phyloP scores from a whole-genome alignment of 2,797 vertebrate species.

The Clamator glandarius region DNA sequence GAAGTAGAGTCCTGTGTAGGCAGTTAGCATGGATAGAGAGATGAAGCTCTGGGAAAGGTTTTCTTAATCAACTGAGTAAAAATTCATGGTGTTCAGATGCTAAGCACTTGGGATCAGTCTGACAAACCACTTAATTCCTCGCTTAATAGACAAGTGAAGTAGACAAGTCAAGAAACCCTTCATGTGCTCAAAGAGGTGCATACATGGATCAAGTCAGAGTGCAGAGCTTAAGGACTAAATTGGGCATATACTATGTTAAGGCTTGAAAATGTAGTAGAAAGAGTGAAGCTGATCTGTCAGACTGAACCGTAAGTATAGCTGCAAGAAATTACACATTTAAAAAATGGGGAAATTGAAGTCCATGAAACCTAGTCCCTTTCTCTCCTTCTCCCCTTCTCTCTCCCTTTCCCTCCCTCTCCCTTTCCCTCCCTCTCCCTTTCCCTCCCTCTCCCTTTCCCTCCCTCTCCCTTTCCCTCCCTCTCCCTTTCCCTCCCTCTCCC shows the following conservation, averaged over 20 bases:
- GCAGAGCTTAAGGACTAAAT: not conserved
- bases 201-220: not conserved
- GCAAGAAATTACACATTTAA: not conserved
- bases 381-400: too few relatives aligned
- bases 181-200: constrained; percentile 6
- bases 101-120: constrained; percentile 42
- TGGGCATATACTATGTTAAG: not conserved
- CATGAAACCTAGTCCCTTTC: too few relatives aligned
- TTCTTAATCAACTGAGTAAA: not conserved
- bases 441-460: too few relatives aligned
- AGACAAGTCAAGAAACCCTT: constrained; percentile 43
- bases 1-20: not conserved
- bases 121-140: constrained; percentile 40
- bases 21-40: not conserved
- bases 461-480: too few relatives aligned
- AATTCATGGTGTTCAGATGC: constrained; percentile 11
- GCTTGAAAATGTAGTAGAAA: not conserved
- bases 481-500: too few relatives aligned
- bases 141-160: constrained; percentile 24
- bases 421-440: too few relatives aligned
- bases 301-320: not conserved
- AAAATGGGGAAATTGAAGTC: not conserved
- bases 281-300: not conserved
- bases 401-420: too few relatives aligned
- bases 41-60: not conserved